Conservation (phyloP, 2,113 vertebrate species). For the Misgurnus mizolepis region DNA sequence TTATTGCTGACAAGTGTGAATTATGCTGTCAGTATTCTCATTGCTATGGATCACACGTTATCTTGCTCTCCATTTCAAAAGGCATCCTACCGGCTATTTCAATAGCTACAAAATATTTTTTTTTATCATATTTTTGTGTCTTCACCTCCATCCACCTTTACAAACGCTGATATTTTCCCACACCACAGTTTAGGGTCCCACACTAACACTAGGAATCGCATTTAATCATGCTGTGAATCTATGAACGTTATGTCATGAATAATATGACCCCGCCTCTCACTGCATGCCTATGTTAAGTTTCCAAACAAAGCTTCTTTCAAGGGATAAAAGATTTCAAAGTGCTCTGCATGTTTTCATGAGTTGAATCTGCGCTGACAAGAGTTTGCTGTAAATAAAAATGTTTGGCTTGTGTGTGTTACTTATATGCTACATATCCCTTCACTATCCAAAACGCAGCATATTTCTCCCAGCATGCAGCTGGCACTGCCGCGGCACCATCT, state of each 20-base stretch:
- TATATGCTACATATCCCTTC: neutral
- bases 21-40: constrained; percentile 54
- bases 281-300: neutral
- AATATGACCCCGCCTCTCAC: neutral
- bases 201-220: neutral
- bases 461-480: constrained; percentile 28
- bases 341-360: neutral
- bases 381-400: constrained; percentile 39
- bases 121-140: constrained; percentile 14
- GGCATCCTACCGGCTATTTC: constrained; percentile 26
- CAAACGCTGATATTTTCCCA: neutral
- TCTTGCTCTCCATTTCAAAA: constrained; percentile 41
- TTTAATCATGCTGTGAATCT: too few relatives aligned
- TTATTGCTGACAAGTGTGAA: constrained; percentile 52
- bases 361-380: constrained; percentile 5
- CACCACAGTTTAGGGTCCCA: neutral
- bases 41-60: constrained; percentile 50
- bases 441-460: constrained; percentile 6
- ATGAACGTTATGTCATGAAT: neutral
- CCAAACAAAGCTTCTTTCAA: neutral
- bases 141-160: neutral
- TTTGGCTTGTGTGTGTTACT: constrained; percentile 11
- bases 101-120: constrained; percentile 13
- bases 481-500: constrained; percentile 44
- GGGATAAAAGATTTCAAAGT: constrained; percentile 15